Percentiles rank a stretch among this genome's conserved stretches.
Evolutionary conservation across 2,888 invertebrate genomes (phyloP).

Genomic region (Scaptodrosophila latifasciaeformis): DNA sequence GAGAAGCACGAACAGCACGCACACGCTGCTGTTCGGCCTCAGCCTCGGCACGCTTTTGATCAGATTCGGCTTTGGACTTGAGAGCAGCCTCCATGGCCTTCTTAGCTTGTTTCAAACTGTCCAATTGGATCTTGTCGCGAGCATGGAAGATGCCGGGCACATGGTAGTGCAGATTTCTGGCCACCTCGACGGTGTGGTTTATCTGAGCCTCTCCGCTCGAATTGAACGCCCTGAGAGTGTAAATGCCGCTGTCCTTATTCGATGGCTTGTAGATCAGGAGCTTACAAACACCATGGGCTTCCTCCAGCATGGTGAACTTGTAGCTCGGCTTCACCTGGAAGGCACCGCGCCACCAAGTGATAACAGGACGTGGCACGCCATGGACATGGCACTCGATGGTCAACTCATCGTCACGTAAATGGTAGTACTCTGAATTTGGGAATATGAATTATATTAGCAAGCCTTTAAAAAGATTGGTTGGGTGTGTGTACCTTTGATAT

Average conservation of each 20-base stretch:
- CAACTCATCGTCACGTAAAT: conserved; percentile 78
- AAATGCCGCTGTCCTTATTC: conserved; percentile 80
- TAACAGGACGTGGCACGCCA: conserved; percentile 72
- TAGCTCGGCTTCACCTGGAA: conserved; percentile 71
- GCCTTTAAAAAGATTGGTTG: not conserved
- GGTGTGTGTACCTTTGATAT: conserved; percentile 77
- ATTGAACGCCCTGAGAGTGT: conserved; percentile 83
- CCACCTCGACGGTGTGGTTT: conserved; percentile 76
- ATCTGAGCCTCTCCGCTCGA: conserved; percentile 78
- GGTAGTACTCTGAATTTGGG: conserved; percentile 72
- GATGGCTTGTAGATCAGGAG: conserved; percentile 78
- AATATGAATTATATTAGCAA: not conserved
- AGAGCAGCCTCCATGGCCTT: conserved; percentile 72
- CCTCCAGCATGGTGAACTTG: conserved; percentile 73
- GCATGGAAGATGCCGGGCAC: conserved; percentile 74
- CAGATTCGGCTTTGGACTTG: conserved; percentile 73
- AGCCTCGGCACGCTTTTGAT: conserved; percentile 63
- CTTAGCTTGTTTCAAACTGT: conserved; percentile 69
- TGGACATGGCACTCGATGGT: conserved; percentile 77
- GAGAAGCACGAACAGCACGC: conserved; percentile 52
- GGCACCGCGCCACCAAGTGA: conserved; percentile 72
- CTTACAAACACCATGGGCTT: conserved; percentile 76
- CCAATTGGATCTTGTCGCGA: conserved; percentile 66
- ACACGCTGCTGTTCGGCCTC: conserved; percentile 50
- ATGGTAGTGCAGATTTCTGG: conserved; percentile 77